These are phyloP conservation scores for Melinaea marsaeus DNA, from an alignment of 2,888 invertebrate species.

Conservation along the genomic window DNA sequence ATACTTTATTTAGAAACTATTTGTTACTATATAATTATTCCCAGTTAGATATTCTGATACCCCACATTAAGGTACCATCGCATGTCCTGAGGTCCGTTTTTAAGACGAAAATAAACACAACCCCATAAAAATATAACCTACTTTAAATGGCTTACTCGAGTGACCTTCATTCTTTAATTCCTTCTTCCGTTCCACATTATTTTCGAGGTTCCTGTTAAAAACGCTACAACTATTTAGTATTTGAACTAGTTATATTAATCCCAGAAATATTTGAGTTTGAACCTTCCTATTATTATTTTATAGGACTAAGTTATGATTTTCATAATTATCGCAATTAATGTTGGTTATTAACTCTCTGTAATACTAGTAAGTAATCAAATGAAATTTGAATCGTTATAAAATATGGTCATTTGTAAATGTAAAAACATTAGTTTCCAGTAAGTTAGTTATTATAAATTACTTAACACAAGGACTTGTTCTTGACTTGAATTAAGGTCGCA, in stretches of 20 bases:
- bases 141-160: neutral
- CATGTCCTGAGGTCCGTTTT: neutral
- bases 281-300: too few relatives aligned
- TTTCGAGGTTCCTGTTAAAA: neutral
- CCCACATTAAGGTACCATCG: neutral
- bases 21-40: too few relatives aligned
- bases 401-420: neutral
- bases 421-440: too few relatives aligned
- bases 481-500: conserved; percentile 24
- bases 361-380: too few relatives aligned
- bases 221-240: neutral
- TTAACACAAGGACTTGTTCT: conserved; percentile 9
- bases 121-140: conserved; percentile 5
- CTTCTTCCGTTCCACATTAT: conserved; percentile 3
- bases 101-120: conserved; percentile 1
- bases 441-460: neutral
- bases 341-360: too few relatives aligned
- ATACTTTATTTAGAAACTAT: too few relatives aligned
- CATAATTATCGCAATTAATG: too few relatives aligned
- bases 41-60: too few relatives aligned
- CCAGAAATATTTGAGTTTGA: too few relatives aligned
- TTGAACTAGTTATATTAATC: too few relatives aligned
- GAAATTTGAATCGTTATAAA: too few relatives aligned
- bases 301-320: too few relatives aligned
- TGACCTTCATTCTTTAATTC: conserved; percentile 1